phyloP scores from a whole-genome alignment of 35 echinoderm and acorn worm species.

The Apostichopus parvimensis region DNA sequence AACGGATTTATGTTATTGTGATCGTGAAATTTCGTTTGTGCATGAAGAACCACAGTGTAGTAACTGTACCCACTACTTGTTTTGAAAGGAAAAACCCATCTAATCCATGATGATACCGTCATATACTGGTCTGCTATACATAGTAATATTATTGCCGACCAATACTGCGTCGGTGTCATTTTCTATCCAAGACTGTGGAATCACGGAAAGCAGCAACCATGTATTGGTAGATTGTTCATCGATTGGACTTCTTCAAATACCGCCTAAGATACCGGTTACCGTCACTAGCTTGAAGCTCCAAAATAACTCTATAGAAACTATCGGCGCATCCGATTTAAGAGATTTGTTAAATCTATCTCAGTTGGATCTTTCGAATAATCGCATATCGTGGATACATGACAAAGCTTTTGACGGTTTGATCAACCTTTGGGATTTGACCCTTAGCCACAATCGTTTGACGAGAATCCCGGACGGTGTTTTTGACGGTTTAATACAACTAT shows the following conservation, averaged over 20 bases:
- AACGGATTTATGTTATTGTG: too few relatives aligned
- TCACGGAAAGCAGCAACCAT: background rate
- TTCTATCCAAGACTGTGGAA: too few relatives aligned
- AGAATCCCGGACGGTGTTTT: background rate
- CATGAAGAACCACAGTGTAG: too few relatives aligned
- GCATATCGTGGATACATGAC: constrained; percentile 3
- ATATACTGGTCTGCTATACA: too few relatives aligned
- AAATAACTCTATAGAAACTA: constrained; percentile 23
- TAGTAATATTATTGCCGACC: too few relatives aligned
- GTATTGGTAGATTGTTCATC: constrained; percentile 29
- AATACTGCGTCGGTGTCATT: too few relatives aligned
- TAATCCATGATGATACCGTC: too few relatives aligned
- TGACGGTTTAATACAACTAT: constrained; percentile 23
- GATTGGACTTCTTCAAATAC: background rate
- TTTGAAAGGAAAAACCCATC: too few relatives aligned
- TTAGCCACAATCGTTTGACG: background rate
- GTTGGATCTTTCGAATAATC: constrained; percentile 16
- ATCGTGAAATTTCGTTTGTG: too few relatives aligned
- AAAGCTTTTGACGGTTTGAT: background rate
- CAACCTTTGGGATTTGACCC: constrained; percentile 30
- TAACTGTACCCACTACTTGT: too few relatives aligned
- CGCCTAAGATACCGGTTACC: constrained; percentile 1
- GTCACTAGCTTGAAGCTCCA: background rate
- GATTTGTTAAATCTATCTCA: background rate
- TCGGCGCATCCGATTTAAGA: constrained; percentile 14